Conservation (phyloP, 1,140 invertebrate species). For the Pygmarrhopalites habei region DNA sequence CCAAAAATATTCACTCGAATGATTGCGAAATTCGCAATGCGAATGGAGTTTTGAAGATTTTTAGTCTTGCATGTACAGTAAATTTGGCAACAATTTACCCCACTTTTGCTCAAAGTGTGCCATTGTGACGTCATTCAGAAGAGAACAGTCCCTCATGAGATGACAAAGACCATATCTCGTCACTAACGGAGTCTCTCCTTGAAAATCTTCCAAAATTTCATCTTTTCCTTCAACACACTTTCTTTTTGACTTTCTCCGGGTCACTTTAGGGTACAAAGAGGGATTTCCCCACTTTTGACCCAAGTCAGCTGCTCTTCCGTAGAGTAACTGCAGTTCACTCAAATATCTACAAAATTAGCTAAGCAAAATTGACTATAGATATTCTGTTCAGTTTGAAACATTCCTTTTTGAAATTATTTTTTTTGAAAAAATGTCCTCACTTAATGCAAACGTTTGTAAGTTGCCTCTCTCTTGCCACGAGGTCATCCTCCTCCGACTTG, state of each 20-base stretch:
- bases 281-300: slow-evolving; percentile 25
- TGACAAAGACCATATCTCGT: slow-evolving; percentile 30
- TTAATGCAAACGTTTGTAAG: not conserved
- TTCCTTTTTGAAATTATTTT: not conserved
- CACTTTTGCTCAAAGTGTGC: slow-evolving; percentile 25
- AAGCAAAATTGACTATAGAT: not conserved
- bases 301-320: slow-evolving; percentile 28
- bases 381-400: not conserved
- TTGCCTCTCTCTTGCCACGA: not conserved
- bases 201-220: not conserved
- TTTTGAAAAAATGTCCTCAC: not conserved
- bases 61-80: not conserved
- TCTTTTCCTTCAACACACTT: not conserved
- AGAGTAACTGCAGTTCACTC: slow-evolving; percentile 14
- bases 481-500: not conserved
- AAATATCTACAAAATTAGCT: not conserved
- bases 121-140: slow-evolving; percentile 19
- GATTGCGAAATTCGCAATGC: not conserved
- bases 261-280: not conserved
- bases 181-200: not conserved
- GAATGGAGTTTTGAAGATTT: not conserved
- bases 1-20: slow-evolving; percentile 10
- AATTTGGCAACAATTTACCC: slow-evolving; percentile 3
- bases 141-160: slow-evolving; percentile 19
- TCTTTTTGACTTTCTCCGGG: not conserved